A percentile compares a stretch with the other conserved stretches of the same genome.
Conservation (phyloP, 1,140 invertebrate species). For the Calliopsis andreniformis region DNA sequence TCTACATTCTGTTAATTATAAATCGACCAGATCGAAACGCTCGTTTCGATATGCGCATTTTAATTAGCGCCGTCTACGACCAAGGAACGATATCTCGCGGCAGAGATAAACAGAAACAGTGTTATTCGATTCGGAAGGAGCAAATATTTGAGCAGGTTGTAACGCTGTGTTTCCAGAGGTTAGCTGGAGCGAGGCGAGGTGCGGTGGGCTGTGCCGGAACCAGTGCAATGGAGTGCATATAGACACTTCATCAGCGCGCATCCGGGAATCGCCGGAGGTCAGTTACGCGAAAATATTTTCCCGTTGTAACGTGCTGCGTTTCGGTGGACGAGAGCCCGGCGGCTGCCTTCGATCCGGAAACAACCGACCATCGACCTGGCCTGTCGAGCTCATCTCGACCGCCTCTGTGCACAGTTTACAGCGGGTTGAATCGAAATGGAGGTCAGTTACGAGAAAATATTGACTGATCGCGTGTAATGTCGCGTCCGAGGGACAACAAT, state of each 20-base stretch:
- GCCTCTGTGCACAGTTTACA: slow-evolving; percentile 4
- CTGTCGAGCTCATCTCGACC: too few species aligned
- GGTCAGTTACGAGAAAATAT: slow-evolving; percentile 68
- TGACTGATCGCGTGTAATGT: slow-evolving; percentile 64
- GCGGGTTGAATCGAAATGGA: slow-evolving; percentile 52
- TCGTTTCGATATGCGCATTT: slow-evolving; percentile 47
- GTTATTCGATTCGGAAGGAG: slow-evolving; percentile 61
- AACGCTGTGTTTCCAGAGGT: slow-evolving; percentile 53
- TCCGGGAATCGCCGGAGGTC: slow-evolving; percentile 58
- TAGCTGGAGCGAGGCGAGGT: slow-evolving; percentile 49
- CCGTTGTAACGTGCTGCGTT: slow-evolving; percentile 29
- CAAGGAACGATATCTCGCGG: slow-evolving; percentile 26
- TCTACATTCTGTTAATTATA: slow-evolving; percentile 15
- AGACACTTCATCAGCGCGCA: slow-evolving; percentile 35
- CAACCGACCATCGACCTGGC: too few species aligned
- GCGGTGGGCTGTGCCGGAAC: slow-evolving; percentile 36
- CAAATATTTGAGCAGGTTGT: slow-evolving; percentile 65
- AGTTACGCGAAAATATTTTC: slow-evolving; percentile 58
- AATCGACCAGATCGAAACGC: slow-evolving; percentile 2
- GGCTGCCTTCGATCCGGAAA: slow-evolving; percentile 13
- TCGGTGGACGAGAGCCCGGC: slow-evolving; percentile 27
- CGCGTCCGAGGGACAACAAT: slow-evolving; percentile 49
- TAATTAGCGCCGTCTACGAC: slow-evolving; percentile 40
- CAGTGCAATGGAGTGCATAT: slow-evolving; percentile 41
- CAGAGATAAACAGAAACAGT: slow-evolving; percentile 54